phyloP scores from a whole-genome alignment of 1,140 invertebrate genomes.

The Drosophila pectinifera region DNA sequence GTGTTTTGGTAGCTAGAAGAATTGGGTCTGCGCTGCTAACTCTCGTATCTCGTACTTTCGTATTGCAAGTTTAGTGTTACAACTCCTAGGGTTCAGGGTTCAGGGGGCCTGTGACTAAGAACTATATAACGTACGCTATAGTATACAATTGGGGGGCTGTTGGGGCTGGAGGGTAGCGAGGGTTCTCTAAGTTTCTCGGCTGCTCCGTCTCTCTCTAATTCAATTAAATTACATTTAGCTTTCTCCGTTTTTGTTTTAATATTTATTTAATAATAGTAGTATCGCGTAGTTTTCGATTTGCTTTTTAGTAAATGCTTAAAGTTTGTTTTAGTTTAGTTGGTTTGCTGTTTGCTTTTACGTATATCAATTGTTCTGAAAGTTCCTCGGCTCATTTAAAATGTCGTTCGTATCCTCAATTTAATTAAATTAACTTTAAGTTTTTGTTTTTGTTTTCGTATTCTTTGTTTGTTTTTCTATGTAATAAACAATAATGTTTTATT shows the following conservation, averaged over 20 bases:
- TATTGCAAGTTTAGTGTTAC: conserved; percentile 41
- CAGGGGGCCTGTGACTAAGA: conserved; percentile 61
- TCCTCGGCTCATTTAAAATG: conserved; percentile 78
- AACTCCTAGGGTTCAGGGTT: conserved; percentile 37
- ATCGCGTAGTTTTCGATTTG: conserved; percentile 65
- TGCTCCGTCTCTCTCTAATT: conserved; percentile 49
- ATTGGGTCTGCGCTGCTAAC: conserved; percentile 46
- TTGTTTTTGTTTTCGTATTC: conserved; percentile 27
- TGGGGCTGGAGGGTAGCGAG: conserved; percentile 8
- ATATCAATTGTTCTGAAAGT: conserved; percentile 58
- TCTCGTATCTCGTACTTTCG: conserved; percentile 52
- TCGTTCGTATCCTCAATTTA: conserved; percentile 77
- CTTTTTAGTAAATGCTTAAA: conserved; percentile 80
- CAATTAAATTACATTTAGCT: conserved; percentile 66
- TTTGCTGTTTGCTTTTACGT: conserved; percentile 63
- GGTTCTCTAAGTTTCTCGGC: conserved; percentile 45
- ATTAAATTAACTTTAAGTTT: conserved; percentile 79
- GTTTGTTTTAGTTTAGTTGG: conserved; percentile 49
- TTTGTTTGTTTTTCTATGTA: conserved; percentile 35
- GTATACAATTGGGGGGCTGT: conserved; percentile 56
- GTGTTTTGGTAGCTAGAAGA: conserved; percentile 53
- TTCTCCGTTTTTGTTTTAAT: conserved; percentile 39
- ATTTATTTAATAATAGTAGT: conserved; percentile 63
- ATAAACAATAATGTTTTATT: conserved; percentile 79
- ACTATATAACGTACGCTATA: conserved; percentile 78